phyloP scores from a whole-genome alignment of 2,797 vertebrate species.

The Clamator glandarius region DNA sequence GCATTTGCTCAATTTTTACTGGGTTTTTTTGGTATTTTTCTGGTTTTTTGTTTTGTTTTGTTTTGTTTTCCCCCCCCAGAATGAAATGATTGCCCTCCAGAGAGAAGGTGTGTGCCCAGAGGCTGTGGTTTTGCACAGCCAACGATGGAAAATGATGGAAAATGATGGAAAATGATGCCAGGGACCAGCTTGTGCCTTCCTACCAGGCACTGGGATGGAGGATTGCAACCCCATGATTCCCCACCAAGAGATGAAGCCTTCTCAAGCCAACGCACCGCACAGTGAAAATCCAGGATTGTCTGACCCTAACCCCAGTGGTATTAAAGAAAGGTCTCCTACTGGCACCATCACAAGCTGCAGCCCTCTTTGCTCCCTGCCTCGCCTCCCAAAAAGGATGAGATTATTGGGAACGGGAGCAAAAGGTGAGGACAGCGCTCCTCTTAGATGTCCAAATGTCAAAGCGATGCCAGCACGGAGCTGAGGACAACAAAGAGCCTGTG shows the following conservation, averaged over 20 bases:
- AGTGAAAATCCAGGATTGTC: neutral
- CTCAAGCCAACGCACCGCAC: fast-evolving
- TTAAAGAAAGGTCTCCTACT: neutral
- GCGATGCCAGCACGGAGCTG: fast-evolving
- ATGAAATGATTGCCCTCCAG: fast-evolving
- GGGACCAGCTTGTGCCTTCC: fast-evolving
- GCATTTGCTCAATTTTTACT: neutral
- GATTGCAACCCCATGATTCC: too few species aligned
- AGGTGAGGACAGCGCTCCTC: neutral
- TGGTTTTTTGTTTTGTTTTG: too few species aligned
- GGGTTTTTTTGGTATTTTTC: too few species aligned
- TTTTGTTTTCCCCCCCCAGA: fast-evolving
- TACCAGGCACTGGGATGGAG: fast-evolving
- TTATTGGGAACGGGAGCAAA: neutral
- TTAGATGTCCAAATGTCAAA: neutral
- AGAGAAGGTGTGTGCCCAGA: fast-evolving
- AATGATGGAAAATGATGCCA: too few species aligned
- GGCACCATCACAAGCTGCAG: neutral
- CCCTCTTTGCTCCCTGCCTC: neutral
- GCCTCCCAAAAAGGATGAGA: neutral
- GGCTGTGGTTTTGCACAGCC: neutral
- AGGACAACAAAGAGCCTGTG: neutral
- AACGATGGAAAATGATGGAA: too few species aligned
- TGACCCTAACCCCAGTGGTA: fast-evolving
- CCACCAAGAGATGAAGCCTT: neutral